phyloP scores from a whole-genome alignment of 2,113 vertebrate genomes.

The Dendrocopos noguchii region DNA sequence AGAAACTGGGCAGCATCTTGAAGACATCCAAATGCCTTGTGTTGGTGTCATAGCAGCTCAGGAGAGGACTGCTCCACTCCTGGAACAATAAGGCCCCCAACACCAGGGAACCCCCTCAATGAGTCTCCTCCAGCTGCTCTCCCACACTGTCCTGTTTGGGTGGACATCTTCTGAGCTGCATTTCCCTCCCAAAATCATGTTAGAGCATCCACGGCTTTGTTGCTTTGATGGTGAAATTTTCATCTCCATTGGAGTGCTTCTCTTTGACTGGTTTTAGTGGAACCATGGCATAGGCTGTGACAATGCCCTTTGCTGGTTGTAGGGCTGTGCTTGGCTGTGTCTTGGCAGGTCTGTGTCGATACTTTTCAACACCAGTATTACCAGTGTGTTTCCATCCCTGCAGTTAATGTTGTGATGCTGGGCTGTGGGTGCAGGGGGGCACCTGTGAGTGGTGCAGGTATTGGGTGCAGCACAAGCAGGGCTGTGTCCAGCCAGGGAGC shows the following conservation, averaged over 20 bases:
- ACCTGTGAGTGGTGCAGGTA: accelerated
- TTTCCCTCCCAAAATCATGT: background rate
- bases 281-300: accelerated
- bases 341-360: background rate
- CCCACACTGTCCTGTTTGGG: background rate
- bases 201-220: background rate
- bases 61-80: background rate
- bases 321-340: background rate
- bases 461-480: accelerated
- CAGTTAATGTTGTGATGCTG: accelerated
- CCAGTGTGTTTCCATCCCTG: background rate
- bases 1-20: background rate
- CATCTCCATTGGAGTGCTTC: accelerated
- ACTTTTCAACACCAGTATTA: accelerated
- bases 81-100: accelerated
- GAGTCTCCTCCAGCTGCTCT: background rate
- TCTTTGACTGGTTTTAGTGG: background rate
- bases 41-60: background rate
- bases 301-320: background rate
- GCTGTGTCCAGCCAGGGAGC: background rate
- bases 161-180: accelerated
- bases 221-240: background rate
- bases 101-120: accelerated
- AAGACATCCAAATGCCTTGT: background rate
- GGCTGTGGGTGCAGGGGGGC: background rate